Conservation (phyloP, 1,140 invertebrate genomes). For the Amyelois transitella region DNA sequence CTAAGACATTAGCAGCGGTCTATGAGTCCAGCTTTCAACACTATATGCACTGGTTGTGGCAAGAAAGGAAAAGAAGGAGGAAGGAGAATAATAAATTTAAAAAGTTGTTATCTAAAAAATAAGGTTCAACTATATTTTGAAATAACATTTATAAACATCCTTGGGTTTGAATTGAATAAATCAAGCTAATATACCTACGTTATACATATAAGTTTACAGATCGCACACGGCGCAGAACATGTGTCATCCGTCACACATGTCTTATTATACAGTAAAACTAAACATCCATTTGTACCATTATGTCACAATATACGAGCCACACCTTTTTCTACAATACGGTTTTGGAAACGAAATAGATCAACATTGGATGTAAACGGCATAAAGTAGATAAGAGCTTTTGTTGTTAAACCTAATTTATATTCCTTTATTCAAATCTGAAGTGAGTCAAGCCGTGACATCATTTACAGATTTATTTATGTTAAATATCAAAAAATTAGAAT, state of each 20-base stretch:
- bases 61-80: too few relatives aligned
- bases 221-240: neutral
- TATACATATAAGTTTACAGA: neutral
- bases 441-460: slow-evolving; percentile 68
- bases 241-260: neutral
- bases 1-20: too few relatives aligned
- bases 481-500: slow-evolving; percentile 60
- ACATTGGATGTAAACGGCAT: slow-evolving; percentile 4
- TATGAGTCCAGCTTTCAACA: too few relatives aligned
- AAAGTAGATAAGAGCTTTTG: slow-evolving; percentile 27
- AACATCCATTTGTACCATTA: neutral
- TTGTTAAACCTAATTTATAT: slow-evolving; percentile 42
- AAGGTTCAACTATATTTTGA: too few relatives aligned
- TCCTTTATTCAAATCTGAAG: slow-evolving; percentile 48
- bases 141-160: too few relatives aligned
- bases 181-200: too few relatives aligned
- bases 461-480: slow-evolving; percentile 58
- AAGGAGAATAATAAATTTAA: too few relatives aligned
- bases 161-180: too few relatives aligned
- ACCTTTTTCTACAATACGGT: slow-evolving; percentile 21
- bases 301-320: slow-evolving; percentile 9
- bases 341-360: slow-evolving; percentile 14
- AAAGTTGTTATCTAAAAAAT: too few relatives aligned
- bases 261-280: neutral
- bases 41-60: too few relatives aligned